A percentile compares a stretch with the other conserved stretches of the same genome.
Evolutionary conservation across 2,797 vertebrate species (phyloP).

Genomic region (Pristis pectinata): DNA sequence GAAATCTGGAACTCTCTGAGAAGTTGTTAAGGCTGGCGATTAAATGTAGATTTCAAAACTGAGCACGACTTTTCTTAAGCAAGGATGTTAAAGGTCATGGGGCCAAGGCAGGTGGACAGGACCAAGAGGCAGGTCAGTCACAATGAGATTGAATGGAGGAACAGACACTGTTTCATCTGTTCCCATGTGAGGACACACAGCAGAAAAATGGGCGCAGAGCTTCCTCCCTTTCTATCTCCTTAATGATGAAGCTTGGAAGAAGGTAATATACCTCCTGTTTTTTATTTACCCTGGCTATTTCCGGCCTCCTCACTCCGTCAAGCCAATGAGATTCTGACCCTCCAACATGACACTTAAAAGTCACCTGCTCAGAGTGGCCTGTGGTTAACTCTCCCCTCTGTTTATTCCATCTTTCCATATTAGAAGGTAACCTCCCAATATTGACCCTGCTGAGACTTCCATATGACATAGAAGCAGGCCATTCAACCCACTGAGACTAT

Average conservation of each 20-base stretch:
- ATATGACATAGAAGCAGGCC: too few relatives aligned
- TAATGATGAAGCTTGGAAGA: too few relatives aligned
- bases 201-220: not conserved
- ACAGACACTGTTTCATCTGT: not conserved
- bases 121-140: not conserved
- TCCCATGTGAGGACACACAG: not conserved
- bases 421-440: not conserved
- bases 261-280: not conserved
- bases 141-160: not conserved
- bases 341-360: not conserved
- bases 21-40: not conserved
- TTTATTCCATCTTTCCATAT: not conserved
- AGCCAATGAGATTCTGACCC: not conserved
- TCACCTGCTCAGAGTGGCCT: not conserved
- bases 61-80: not conserved
- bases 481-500: too few relatives aligned
- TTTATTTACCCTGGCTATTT: not conserved
- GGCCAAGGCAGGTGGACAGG: not conserved
- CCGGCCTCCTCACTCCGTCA: too few relatives aligned
- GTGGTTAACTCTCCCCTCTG: not conserved
- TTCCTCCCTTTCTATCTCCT: not conserved
- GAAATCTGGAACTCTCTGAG: slow-evolving; percentile 8
- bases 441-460: not conserved
- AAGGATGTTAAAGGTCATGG: not conserved
- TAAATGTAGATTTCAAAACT: not conserved